Percentiles rank a stretch among this genome's conserved stretches.
Conservation (phyloP, 2,113 vertebrate species). For the Balaenoptera acutorostrata region DNA sequence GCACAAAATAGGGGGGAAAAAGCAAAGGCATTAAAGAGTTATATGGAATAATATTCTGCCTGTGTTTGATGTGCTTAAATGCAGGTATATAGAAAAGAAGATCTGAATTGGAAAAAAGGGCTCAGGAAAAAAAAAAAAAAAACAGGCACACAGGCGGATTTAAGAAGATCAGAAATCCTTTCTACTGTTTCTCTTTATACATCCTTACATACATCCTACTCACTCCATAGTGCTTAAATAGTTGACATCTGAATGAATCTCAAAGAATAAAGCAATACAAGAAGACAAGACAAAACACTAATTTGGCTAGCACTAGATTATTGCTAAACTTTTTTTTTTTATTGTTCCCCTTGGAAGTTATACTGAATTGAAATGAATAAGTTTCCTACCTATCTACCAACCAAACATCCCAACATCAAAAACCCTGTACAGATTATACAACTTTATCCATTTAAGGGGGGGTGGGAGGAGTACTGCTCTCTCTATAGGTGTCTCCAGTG, state of each 20-base stretch:
- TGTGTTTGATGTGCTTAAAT: not conserved
- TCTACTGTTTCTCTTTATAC: not conserved
- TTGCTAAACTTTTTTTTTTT: not conserved
- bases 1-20: conserved; percentile 74
- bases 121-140: not conserved
- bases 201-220: not conserved
- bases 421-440: not conserved
- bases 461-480: not conserved
- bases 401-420: not conserved
- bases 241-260: not conserved
- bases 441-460: not conserved
- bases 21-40: conserved; percentile 78
- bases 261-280: not conserved
- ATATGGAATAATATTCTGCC: conserved; percentile 55
- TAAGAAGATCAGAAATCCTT: not conserved
- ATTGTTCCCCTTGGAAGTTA: not conserved
- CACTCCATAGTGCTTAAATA: not conserved
- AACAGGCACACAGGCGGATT: not conserved
- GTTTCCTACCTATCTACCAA: not conserved
- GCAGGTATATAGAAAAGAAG: not conserved
- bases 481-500: not conserved
- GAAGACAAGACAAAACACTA: not conserved
- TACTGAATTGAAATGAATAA: not conserved
- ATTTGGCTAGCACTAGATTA: not conserved
- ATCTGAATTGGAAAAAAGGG: not conserved